Conservation (phyloP, 2,888 invertebrate genomes). For the Caenorhabditis doughertyi region DNA sequence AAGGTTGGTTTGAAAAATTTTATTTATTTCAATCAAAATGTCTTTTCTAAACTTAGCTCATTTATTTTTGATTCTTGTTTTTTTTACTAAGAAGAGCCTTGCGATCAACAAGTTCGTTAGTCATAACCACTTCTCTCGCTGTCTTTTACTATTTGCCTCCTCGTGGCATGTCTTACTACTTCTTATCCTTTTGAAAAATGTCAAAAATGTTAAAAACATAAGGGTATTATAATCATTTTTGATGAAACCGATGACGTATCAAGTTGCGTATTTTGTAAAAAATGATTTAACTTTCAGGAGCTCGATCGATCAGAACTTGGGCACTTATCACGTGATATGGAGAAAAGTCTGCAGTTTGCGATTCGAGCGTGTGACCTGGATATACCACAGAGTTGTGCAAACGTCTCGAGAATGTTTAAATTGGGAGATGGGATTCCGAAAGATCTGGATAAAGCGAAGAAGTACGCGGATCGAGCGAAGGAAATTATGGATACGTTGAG, state of each 20-base stretch:
- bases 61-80: too few species aligned
- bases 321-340: constrained; percentile 77
- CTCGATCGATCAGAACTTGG: constrained; percentile 71
- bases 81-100: background rate
- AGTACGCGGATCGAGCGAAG: constrained; percentile 74
- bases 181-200: constrained; percentile 32
- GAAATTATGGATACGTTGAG: constrained; percentile 72
- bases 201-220: constrained; percentile 45
- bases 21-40: background rate
- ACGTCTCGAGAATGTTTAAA: constrained; percentile 87
- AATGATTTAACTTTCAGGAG: constrained; percentile 65
- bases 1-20: constrained; percentile 51
- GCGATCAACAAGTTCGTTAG: background rate
- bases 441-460: constrained; percentile 75
- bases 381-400: constrained; percentile 92
- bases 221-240: constrained; percentile 36
- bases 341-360: constrained; percentile 90
- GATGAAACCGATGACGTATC: constrained; percentile 30
- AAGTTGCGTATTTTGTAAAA: constrained; percentile 11
- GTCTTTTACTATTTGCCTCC: constrained; percentile 2
- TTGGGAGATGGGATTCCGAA: constrained; percentile 80
- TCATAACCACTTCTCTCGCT: constrained; percentile 7
- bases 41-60: too few species aligned
- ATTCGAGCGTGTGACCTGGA: constrained; percentile 90
- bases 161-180: constrained; percentile 3